Conservation (phyloP, 2,113 vertebrate species). For the Rhea pennata region DNA sequence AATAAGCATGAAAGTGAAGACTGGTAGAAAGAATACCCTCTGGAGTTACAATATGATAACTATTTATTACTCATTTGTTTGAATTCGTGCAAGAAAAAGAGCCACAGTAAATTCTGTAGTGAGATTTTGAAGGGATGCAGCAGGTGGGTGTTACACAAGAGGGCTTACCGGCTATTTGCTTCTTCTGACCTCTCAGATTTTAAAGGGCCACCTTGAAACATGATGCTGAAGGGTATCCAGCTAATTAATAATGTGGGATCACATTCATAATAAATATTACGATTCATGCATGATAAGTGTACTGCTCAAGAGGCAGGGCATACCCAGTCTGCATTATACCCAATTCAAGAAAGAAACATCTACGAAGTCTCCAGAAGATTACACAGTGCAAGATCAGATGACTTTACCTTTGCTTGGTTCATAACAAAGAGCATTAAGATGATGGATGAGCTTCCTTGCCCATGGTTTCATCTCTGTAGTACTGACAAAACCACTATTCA, state of each 20-base stretch:
- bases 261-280: not conserved
- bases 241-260: not conserved
- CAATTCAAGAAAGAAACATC: not conserved
- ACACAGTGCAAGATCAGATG: slow-evolving; percentile 18
- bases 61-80: not conserved
- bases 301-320: too few species aligned
- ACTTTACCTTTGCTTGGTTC: slow-evolving; percentile 58
- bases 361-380: not conserved
- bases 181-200: not conserved
- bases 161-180: not conserved
- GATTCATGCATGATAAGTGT: not conserved
- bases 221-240: not conserved
- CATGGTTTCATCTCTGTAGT: slow-evolving; percentile 54
- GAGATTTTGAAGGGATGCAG: not conserved
- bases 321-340: too few species aligned
- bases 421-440: slow-evolving; percentile 49
- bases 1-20: not conserved
- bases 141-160: not conserved
- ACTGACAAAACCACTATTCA: slow-evolving; percentile 71
- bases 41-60: not conserved
- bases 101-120: not conserved
- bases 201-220: not conserved
- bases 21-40: not conserved
- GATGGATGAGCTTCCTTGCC: slow-evolving; percentile 68
- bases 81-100: not conserved